Evolutionary conservation across 2,113 vertebrate genomes (phyloP).

Genomic region (Eretmodus cyanostictus): DNA sequence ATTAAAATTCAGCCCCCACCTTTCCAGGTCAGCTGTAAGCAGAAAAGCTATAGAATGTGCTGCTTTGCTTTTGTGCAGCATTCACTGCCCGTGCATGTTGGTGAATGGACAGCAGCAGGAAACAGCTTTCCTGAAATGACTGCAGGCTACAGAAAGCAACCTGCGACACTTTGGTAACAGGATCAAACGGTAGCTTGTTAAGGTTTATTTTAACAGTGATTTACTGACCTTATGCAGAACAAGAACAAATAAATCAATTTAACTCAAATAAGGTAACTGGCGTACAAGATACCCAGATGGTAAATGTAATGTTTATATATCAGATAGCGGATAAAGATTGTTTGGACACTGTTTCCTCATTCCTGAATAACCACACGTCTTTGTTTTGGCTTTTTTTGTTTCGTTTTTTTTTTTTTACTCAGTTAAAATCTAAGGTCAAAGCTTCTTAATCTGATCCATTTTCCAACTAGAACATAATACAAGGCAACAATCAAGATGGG

Average conservation of each 20-base stretch:
- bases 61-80: neutral
- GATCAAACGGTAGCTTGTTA: neutral
- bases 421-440: neutral
- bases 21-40: neutral
- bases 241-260: neutral
- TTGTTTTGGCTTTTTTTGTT: neutral
- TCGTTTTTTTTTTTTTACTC: accelerated
- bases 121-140: neutral
- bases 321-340: neutral
- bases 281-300: neutral
- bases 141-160: neutral
- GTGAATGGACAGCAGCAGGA: neutral
- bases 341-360: neutral
- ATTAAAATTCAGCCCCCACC: neutral
- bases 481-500: neutral
- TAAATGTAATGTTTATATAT: neutral
- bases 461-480: neutral
- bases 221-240: neutral
- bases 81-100: neutral
- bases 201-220: neutral
- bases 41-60: neutral
- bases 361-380: neutral
- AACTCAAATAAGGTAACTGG: neutral
- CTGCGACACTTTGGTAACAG: neutral
- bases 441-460: neutral